Percentiles rank a stretch among this genome's conserved stretches.
Evolutionary conservation across 2,113 vertebrate species (phyloP).

Genomic region (Caloenas nicobarica): DNA sequence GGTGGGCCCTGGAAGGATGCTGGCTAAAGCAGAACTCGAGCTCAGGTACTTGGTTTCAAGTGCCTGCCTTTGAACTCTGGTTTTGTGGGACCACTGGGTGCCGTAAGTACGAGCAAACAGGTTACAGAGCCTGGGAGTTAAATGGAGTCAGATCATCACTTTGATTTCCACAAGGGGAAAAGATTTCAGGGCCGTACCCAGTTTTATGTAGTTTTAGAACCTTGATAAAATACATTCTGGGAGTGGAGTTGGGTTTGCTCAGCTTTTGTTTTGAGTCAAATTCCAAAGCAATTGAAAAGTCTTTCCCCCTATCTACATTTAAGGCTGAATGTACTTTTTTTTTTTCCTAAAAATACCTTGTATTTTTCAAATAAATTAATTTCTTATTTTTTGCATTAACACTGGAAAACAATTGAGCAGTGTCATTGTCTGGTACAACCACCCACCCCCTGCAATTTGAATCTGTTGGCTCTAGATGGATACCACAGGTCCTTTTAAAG

Average conservation of each 20-base stretch:
- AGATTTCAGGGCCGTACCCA: not conserved
- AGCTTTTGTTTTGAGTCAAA: not conserved
- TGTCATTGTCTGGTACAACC: not conserved
- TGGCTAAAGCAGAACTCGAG: not conserved
- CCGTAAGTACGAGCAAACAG: not conserved
- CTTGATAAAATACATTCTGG: not conserved
- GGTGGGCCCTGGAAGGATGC: not conserved
- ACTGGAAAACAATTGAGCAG: not conserved
- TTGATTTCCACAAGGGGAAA: not conserved
- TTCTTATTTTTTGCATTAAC: not conserved
- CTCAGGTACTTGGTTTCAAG: not conserved
- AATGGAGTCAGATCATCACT: not conserved
- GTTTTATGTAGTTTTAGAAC: not conserved
- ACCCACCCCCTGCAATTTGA: not conserved
- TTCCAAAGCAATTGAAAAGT: not conserved
- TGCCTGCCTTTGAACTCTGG: not conserved
- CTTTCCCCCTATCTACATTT: not conserved
- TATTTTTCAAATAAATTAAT: not conserved
- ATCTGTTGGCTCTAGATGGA: not conserved
- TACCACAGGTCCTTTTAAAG: not conserved
- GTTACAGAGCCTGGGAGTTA: fast-evolving
- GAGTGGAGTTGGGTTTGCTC: not conserved
- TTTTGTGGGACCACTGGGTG: not conserved
- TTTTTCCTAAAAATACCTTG: not conserved
- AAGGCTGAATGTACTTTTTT: not conserved